Evolutionary conservation across 2,888 invertebrate genomes (phyloP).

Genomic region (Lydus trimaculatus): DNA sequence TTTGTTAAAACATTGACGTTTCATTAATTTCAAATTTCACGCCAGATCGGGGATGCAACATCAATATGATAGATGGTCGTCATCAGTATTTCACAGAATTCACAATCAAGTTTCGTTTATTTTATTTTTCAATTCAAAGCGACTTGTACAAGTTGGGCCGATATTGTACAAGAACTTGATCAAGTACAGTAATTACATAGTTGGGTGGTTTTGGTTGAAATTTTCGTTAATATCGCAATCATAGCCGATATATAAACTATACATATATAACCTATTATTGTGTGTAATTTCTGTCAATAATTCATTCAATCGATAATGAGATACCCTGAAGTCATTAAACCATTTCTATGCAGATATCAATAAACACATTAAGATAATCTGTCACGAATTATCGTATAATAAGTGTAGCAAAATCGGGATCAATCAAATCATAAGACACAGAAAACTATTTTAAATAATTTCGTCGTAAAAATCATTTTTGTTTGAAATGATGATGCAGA

Average conservation of each 20-base stretch:
- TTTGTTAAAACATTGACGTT: conserved; percentile 20
- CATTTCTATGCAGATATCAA: conserved; percentile 16
- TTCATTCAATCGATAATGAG: conserved; percentile 10
- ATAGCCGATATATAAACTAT: not conserved
- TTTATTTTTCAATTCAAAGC: no score
- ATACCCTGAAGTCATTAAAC: not conserved
- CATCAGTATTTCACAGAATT: not conserved
- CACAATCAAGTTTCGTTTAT: no score
- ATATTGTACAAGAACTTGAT: no score
- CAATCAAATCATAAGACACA: conserved; percentile 12
- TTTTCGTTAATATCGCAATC: not conserved
- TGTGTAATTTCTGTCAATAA: conserved; percentile 14
- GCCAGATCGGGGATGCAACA: not conserved
- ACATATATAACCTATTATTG: not conserved
- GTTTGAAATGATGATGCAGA: not conserved
- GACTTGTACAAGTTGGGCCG: no score
- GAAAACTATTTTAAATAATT: not conserved
- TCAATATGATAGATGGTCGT: not conserved
- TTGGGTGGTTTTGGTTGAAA: not conserved
- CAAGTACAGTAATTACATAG: not conserved
- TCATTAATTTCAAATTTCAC: conserved; percentile 21
- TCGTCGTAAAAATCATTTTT: conserved; percentile 16
- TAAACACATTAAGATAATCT: conserved; percentile 23
- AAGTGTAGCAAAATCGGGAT: conserved; percentile 15
- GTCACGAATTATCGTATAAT: conserved; percentile 5